These are phyloP conservation scores for Zoanthus gigantus DNA, from an alignment of 92 coral and sea anemone genomes.

Conservation along the genomic window DNA sequence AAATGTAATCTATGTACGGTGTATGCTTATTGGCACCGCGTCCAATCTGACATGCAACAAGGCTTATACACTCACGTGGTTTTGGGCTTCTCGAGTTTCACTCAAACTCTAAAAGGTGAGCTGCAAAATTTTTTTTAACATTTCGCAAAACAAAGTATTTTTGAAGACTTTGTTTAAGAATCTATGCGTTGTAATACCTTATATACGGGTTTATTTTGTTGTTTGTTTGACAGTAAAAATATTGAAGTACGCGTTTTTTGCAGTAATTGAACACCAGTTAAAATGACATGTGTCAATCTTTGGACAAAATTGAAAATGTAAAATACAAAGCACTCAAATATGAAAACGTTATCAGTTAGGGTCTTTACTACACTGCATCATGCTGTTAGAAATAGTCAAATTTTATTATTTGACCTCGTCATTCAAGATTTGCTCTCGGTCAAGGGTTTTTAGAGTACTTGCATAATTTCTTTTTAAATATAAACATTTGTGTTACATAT, in stretches of 20 bases:
- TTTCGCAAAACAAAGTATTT: not conserved
- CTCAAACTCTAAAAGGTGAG: too few species aligned
- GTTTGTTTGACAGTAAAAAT: not conserved
- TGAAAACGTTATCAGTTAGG: not conserved
- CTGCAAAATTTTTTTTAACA: not conserved
- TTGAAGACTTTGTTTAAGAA: too few species aligned
- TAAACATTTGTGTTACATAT: too few species aligned
- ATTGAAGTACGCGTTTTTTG: not conserved
- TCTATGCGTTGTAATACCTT: too few species aligned
- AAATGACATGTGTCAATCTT: conserved; percentile 6
- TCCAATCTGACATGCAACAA: not conserved
- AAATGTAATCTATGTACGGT: conserved; percentile 13
- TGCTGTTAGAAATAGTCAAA: too few species aligned
- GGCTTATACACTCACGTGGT: conserved; percentile 34
- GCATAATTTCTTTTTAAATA: too few species aligned
- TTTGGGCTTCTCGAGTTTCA: conserved; percentile 30
- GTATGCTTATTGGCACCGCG: conserved; percentile 20
- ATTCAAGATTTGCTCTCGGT: too few species aligned
- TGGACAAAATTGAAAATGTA: not conserved
- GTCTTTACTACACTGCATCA: too few species aligned
- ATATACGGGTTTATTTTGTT: too few species aligned
- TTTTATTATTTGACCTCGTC: too few species aligned
- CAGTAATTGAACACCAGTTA: not conserved
- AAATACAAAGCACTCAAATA: not conserved
- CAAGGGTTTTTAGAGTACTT: too few species aligned